phyloP scores from a whole-genome alignment of 2,113 vertebrate genomes.

The Catharus minimus region DNA sequence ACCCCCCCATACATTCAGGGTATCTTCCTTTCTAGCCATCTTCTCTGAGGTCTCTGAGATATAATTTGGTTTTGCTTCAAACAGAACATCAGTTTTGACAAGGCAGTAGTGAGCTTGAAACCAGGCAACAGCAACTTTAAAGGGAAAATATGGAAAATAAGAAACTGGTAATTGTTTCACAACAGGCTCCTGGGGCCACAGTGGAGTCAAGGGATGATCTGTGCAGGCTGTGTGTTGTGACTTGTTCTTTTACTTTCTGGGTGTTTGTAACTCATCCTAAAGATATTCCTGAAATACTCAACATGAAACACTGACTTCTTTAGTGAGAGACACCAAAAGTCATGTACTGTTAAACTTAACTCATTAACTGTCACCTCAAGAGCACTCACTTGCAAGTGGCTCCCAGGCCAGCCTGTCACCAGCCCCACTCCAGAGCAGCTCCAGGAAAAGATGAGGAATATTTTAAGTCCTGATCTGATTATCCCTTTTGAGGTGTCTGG shows the following conservation, averaged over 20 bases:
- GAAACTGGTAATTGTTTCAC: background rate
- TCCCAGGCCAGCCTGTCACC: background rate
- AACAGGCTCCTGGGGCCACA: background rate
- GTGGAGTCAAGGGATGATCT: background rate
- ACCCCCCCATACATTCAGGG: background rate
- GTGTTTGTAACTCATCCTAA: background rate
- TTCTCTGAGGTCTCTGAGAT: background rate
- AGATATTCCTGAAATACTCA: background rate
- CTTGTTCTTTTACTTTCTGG: background rate
- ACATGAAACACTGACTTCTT: background rate
- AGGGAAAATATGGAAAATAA: background rate
- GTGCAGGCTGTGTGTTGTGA: background rate
- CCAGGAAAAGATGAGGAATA: background rate
- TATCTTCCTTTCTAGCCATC: background rate
- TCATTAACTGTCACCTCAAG: background rate
- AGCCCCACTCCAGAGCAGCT: background rate
- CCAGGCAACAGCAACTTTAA: background rate
- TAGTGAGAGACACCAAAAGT: background rate
- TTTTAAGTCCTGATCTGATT: background rate
- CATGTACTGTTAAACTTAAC: background rate
- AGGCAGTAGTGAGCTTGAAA: background rate
- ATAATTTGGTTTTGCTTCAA: background rate
- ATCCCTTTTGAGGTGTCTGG: background rate
- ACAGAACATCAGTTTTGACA: background rate
- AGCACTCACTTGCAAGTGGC: background rate